Evolutionary conservation across 1,140 invertebrate genomes (phyloP), one percentile per base, ranked within the genome.

Genomic region (Euwallacea fornicatus): DNA sequence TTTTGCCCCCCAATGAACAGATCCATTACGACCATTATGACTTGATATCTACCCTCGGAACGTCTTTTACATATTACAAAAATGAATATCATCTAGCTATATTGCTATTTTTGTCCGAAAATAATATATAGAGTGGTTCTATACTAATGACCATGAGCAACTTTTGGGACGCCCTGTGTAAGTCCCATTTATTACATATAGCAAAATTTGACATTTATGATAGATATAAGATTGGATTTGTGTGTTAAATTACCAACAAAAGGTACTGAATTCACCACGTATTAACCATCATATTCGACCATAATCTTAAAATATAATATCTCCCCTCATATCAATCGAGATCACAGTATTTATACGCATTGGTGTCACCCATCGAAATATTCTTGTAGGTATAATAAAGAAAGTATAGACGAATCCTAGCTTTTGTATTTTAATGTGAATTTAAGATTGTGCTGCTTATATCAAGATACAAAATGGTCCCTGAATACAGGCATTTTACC

Each of bases 341-440:
- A 53, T 15, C 50, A 53, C 15, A 53, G 11, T 53, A 53, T 59
- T 16, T 15, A 59, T n/a, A 11, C n/a, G 11, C 56, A 21, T 15
- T 59, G 56, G 21, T 33, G 10, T 50, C 47, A 50, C 47, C 55
- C 11, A n/a, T 56, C 16, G 16, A 56, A 56, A 56, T 15, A 56
- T 9, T 11, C 16, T 15, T 56, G 11, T 56, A 13, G 9, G 16
- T 13, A 21, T 56, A 56, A 56, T 16, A 16, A 56, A 56, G 55
- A 56, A 13, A 56, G 16, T 56, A 56, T 11, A 50, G 10, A 50
- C 47, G 21, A 33, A 50, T 33, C 61, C 44, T 64, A 64, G 61
- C 61, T 64, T 64, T 64, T 64, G 61, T 64, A 64, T 61, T 9
- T 42, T 9, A 42, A 42, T 61, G 8, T 13, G n/a, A 59, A 61